Evolutionary conservation across 1,140 invertebrate species (phyloP).

Genomic region (Metaphire vulgaris): DNA sequence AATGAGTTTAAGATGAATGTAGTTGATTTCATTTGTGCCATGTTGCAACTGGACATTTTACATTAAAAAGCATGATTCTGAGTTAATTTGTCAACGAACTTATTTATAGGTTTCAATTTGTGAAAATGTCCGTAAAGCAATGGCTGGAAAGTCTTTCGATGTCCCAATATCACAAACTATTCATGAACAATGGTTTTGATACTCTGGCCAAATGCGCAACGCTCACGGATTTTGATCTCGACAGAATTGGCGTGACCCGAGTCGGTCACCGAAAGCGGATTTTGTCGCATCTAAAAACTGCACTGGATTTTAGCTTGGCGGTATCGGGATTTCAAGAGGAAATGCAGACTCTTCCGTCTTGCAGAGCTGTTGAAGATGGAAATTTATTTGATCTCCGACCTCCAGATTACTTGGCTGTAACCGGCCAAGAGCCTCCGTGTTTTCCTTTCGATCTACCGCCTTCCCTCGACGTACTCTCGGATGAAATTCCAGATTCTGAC

Average conservation of each 20-base stretch:
- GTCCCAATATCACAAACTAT: not conserved
- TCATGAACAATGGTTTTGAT: not conserved
- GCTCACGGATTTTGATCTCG: not conserved
- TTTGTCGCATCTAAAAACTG: not conserved
- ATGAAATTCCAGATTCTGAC: not conserved
- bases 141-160: not conserved
- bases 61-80: too few relatives aligned
- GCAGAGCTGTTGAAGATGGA: not conserved
- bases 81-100: too few relatives aligned
- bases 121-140: not conserved
- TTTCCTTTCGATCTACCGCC: not conserved
- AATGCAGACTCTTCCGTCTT: too few relatives aligned
- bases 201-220: not conserved
- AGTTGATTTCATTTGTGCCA: too few relatives aligned
- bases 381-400: not conserved
- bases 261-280: not conserved
- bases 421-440: not conserved
- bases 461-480: too few relatives aligned
- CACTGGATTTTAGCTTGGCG: not conserved
- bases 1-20: too few relatives aligned
- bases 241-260: not conserved
- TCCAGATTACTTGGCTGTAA: not conserved
- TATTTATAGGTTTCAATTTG: too few relatives aligned
- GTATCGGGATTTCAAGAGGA: too few relatives aligned
- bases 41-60: too few relatives aligned